Evolutionary conservation across 1,140 invertebrate species (phyloP).

Genomic region (Colletes gigas): DNA sequence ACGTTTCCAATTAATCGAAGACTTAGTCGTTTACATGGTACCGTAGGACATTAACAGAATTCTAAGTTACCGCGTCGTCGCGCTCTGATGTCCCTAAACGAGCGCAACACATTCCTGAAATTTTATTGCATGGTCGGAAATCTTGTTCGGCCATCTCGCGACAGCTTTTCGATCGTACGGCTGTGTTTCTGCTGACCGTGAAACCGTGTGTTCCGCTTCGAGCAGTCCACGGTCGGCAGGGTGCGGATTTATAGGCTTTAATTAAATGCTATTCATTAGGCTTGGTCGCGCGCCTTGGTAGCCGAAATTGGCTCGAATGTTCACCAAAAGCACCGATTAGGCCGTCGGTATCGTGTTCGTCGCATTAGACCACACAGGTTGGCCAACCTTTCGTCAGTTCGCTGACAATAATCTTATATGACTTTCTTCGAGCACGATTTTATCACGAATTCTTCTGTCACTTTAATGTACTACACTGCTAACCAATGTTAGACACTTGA

Average conservation of each 20-base stretch:
- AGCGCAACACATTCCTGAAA: slow-evolving; percentile 50
- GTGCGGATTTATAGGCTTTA: slow-evolving; percentile 63
- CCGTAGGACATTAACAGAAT: not conserved
- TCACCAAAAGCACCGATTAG: slow-evolving; percentile 52
- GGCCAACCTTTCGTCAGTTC: not conserved
- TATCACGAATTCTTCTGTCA: slow-evolving; percentile 1
- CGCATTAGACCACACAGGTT: slow-evolving; percentile 53
- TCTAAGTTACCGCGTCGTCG: slow-evolving; percentile 1
- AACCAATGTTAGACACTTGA: not conserved
- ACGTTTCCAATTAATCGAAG: slow-evolving; percentile 8
- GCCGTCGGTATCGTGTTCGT: slow-evolving; percentile 31
- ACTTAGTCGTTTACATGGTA: slow-evolving; percentile 13
- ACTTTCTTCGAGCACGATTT: slow-evolving; percentile 16
- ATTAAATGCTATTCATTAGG: slow-evolving; percentile 68
- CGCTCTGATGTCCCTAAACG: slow-evolving; percentile 5
- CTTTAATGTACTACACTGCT: not conserved
- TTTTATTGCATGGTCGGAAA: slow-evolving; percentile 48
- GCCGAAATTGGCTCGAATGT: slow-evolving; percentile 44
- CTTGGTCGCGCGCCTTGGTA: slow-evolving; percentile 41
- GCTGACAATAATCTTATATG: not conserved
- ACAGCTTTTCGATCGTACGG: slow-evolving; percentile 44
- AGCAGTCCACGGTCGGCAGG: slow-evolving; percentile 15
- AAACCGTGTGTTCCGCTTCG: not conserved
- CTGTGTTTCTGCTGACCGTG: slow-evolving; percentile 25
- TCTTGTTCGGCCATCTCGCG: slow-evolving; percentile 19